Base-by-base conservation (phyloP, 1,140 invertebrate genomes). In the Acromyrmex heyeri region DNA sequence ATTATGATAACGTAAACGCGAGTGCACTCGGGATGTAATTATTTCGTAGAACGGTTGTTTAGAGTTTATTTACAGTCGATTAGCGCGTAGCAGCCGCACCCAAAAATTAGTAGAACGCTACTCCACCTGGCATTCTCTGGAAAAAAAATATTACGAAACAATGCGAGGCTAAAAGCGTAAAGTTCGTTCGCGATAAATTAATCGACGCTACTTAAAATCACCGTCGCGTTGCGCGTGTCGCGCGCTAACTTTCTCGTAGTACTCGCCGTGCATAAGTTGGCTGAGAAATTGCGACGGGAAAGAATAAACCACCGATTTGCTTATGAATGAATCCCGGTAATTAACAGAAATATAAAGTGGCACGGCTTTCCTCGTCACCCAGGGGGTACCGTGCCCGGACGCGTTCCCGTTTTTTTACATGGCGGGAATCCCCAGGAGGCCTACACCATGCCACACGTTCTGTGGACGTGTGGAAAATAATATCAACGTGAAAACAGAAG, bases 391-490 rank as follows among this genome's bases (percentile, higher is more conserved):
- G 94, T 94, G 91, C 92, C 75, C 59, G 90, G 87, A 95, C 94
- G 95, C 95, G 95, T 95, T 95, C 95, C 95, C 95, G 91, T 95
- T 95, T 88, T 95, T 95, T 95, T 95, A 95, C 95, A 95, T 95
- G 95, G 95, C 95, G 95, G 95, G 95, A 79, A 93, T 95, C 95
- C 95, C 95, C 95, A 95, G 93, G 93, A 95, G 95, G 95, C 95
- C 95, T 95, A 95, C 94, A 95, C 95, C 95, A 95, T 95, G 95
- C 92, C 93, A 94, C 94, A 94, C 92, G 90, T 78, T 86, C 30
- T n/a, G 30, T 5, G 6, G 0, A 64, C 81, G 90, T 91, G 89
- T 87, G 86, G 88, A 91, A 69, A 87, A 70, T n/a, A 69, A 24
- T 7, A 79, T 50, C 2, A 59, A 30, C 69, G 53, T 53, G 76